A percentile compares a stretch with the other conserved stretches of the same genome.
phyloP scores from a whole-genome alignment of 2,797 vertebrate genomes.

The Sparidentex hasta region DNA sequence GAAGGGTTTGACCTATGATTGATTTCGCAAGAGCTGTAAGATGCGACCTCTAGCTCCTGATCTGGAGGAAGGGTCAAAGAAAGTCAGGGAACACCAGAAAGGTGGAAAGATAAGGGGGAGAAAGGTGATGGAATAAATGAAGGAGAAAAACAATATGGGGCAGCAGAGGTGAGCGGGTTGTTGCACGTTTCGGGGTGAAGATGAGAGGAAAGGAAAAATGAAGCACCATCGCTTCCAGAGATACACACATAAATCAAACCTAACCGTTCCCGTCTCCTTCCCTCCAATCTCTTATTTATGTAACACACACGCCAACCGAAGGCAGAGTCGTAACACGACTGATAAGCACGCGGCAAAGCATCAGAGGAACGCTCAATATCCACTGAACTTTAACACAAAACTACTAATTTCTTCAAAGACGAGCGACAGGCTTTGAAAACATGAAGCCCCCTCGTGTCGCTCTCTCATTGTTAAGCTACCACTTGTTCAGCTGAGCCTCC shows the following conservation, averaged over 20 bases:
- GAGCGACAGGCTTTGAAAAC: constrained; percentile 52
- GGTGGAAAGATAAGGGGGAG: constrained; percentile 17
- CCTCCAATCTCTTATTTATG: constrained; percentile 24
- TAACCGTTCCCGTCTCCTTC: constrained; percentile 7
- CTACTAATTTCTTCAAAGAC: constrained; percentile 56
- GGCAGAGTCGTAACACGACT: constrained; percentile 18
- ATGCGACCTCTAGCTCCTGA: constrained; percentile 56
- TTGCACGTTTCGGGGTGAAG: constrained; percentile 36
- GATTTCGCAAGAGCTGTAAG: constrained; percentile 48
- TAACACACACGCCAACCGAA: constrained; percentile 33
- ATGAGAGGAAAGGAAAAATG: constrained; percentile 28
- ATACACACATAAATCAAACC: constrained; percentile 44
- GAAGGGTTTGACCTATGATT: constrained; percentile 52
- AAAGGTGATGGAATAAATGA: constrained; percentile 27
- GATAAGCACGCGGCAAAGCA: constrained; percentile 52
- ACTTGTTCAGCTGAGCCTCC: constrained; percentile 49
- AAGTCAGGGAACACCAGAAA: constrained; percentile 34
- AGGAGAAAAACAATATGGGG: constrained; percentile 26
- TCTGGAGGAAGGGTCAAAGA: constrained; percentile 21
- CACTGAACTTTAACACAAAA: constrained; percentile 54
- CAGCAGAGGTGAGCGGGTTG: constrained; percentile 24
- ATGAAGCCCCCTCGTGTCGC: constrained; percentile 9
- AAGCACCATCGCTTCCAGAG: constrained; percentile 18
- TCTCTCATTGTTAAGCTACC: constrained; percentile 53
- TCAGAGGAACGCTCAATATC: constrained; percentile 39